Percentiles rank a stretch among this genome's conserved stretches.
phyloP scores from a whole-genome alignment of 2,797 vertebrate genomes.

The Arremon brunneinucha region DNA sequence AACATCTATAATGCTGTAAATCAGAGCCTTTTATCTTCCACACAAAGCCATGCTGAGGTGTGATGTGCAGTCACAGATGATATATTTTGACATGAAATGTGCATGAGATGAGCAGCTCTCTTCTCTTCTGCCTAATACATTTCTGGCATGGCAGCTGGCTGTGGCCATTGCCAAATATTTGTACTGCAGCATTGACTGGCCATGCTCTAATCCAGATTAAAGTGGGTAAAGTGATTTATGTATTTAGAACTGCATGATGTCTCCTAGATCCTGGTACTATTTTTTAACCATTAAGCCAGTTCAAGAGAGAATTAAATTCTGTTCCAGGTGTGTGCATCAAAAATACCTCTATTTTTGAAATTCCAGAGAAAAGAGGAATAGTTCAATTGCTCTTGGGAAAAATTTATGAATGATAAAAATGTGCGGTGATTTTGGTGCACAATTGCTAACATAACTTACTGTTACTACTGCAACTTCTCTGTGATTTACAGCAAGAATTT shows the following conservation, averaged over 20 bases:
- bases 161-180: not conserved
- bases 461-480: not conserved
- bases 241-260: not conserved
- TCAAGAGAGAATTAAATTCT: not conserved
- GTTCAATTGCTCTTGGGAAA: not conserved
- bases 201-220: not conserved
- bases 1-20: constrained; percentile 28
- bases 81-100: constrained; percentile 40
- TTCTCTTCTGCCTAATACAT: not conserved
- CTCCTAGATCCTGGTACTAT: not conserved
- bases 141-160: not conserved
- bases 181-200: not conserved
- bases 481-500: not conserved
- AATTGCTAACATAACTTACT: not conserved
- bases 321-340: not conserved
- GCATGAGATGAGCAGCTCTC: not conserved
- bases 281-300: not conserved
- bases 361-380: not conserved
- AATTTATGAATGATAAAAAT: not conserved
- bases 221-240: not conserved
- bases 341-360: not conserved
- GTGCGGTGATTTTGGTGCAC: not conserved
- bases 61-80: constrained; percentile 32
- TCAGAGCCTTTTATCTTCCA: not conserved
- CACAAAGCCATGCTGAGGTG: constrained; percentile 26